Evolutionary conservation across 2,113 vertebrate species (phyloP).

Genomic region (Galemys pyrenaicus): DNA sequence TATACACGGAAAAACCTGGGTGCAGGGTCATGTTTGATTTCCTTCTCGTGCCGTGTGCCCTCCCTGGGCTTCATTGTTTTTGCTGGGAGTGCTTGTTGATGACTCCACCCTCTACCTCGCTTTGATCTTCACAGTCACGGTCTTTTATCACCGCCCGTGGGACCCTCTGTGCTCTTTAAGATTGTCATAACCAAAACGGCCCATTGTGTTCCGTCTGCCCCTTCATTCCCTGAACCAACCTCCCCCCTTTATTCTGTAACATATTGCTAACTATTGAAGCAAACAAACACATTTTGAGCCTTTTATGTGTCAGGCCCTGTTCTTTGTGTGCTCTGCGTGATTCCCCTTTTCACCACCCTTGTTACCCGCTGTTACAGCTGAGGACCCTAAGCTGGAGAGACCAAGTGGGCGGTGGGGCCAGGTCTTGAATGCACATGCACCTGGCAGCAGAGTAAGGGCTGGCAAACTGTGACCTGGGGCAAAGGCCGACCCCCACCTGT

Average conservation of each 20-base stretch:
- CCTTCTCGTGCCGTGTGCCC: background rate
- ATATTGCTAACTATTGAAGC: background rate
- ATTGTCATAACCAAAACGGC: background rate
- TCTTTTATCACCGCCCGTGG: background rate
- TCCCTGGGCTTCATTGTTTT: background rate
- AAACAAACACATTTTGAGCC: background rate
- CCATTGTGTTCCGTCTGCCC: background rate
- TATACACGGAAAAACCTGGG: background rate
- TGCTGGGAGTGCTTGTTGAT: background rate
- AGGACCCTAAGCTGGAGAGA: background rate
- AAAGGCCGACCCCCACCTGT: rapidly evolving
- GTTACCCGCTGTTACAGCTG: background rate
- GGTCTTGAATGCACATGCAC: background rate
- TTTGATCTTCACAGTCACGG: background rate
- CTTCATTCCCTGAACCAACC: background rate
- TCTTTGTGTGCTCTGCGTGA: background rate
- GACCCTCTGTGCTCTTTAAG: background rate
- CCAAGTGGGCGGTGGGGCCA: background rate
- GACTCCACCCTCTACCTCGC: background rate
- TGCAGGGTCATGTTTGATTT: background rate
- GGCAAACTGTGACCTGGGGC: background rate
- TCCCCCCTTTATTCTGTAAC: background rate
- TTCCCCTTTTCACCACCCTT: background rate
- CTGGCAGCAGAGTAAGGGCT: background rate
- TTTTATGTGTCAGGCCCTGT: background rate